Base-by-base conservation (phyloP, 2,113 vertebrate species). In the Myrmophylax atrothorax region DNA sequence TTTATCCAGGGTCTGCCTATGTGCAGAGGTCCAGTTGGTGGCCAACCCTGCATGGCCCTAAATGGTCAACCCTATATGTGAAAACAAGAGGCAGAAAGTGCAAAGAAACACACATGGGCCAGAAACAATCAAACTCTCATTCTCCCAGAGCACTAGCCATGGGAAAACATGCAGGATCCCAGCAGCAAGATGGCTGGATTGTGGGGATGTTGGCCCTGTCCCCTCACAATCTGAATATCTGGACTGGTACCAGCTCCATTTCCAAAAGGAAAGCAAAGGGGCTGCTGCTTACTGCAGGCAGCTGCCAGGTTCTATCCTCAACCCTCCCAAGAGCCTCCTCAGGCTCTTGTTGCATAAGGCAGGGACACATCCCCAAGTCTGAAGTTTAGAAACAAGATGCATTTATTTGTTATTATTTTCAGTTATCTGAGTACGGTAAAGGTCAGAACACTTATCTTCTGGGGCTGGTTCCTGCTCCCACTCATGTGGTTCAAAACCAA, bases 341-440 rank as follows among this genome's bases (percentile, higher is more conserved):
- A 81, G 42, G 56, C 47, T 92, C 79, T 74, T 28, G 7, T 63
- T 86, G 76, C 72, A 44, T 35, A 80, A 84, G 40, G 60, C 72
- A 86, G 37, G 68, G 68, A 89, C 25, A 6, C 44, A 90, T 67
- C 62, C 79, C 44, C 46, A 86, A 75, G 64, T 25, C 52, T 68
- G 63, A 92, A 50, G 83, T 95, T 92, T 84, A 95, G 76, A 95
- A 95, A 90, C 29, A 78, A 96, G 75, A 88, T 19, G 25, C 22
- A 95, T 92, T 93, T 96, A 90, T 96, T 95, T 95, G 76, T 86
- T 94, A 92, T 94, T 94, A 94, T 93, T 96, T 95, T 95, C 94
- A 87, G 83, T 81, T 94, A 93, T 72, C 90, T 68, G 82, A 90
- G 83, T 46, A 44, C 47, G 0, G 82, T 92, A 92, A 96, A 95